Base-by-base conservation (phyloP, 2,888 invertebrate species). In the Mellilla xanthometata region DNA sequence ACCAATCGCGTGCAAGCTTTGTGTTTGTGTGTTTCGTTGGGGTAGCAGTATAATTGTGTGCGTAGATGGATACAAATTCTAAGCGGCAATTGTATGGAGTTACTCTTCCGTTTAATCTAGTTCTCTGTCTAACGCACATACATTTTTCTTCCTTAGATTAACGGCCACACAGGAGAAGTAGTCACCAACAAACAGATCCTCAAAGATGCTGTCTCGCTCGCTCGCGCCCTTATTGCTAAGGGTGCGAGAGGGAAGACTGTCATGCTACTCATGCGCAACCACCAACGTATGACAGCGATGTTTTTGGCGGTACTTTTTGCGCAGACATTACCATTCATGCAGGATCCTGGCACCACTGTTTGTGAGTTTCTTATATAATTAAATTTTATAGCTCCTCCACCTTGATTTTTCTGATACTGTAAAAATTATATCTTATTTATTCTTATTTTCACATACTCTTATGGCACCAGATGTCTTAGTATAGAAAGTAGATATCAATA, bases 241-340 rank as follows among this genome's bases (percentile, higher is more conserved):
- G 56, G 62, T 29, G 52, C 39, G 36, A 61, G 27, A 36, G 63
- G 59, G 32, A 64, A 49, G 31, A 54, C 51, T 4, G 60, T 56
- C 0, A 46, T 71, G 34, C 8, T 69, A 9, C 30, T 73, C n/a
- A 64, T 67, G 62, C 54, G 62, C 10, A 77, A 76, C 47, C 62
- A 68, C 10, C 58, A 71, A 12, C 54, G 58, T 2, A 62, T 63
- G 64, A 52, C 47, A 0, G 50, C 60, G 0, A 42, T 68, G 2
- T 75, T 70, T 57, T 67, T 69, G 8, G 73, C 64, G 0, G 47
- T 54, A 0, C 19, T 72, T 4, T 65, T 75, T 12, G 58, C 73
- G 4, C 69, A 70, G 7, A 49, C 67, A 5, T 39, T 62, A 4
- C 65, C 70, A 0, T 68, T 70, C 10, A 34, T 67, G 47, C 57